Evolutionary conservation across 2,113 vertebrate genomes (phyloP), one percentile per base, ranked within the genome.

Genomic region (Camelus bactrianus): DNA sequence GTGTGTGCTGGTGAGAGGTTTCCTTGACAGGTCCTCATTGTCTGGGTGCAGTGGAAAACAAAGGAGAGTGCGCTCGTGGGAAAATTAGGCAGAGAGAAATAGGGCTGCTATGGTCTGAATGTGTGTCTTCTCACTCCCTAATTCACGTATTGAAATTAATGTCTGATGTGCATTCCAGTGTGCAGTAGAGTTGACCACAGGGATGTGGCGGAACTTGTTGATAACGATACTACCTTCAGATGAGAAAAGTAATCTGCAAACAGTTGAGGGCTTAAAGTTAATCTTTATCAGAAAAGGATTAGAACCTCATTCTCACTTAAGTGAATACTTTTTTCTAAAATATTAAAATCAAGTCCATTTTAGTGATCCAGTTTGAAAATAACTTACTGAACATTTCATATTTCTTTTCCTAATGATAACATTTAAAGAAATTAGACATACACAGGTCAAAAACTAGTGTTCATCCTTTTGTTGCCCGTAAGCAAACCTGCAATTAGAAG

Each of bases 341-440:
- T 62, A 54, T 1, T 91, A 87, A 92, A 92, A 94, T 70, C 26
- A 69, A 96, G n/a, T 52, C 42, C n/a, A 62, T n/a, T 90, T 91
- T 60, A 81, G 46, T 42, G 17, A 69, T 62, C 17, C 58, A 75
- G 28, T 54, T 88, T 76, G n/a, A 91, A 88, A 88, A 92, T 56
- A 76, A 85, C 22, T 76, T 46, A 22, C 28, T 76, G 42, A 54
- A 42, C 8, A 88, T 70, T 94, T 93, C 32, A 56, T 28, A 56
- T 52, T 46, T 72, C 30, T 64, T 93, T 88, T 19, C 46, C 19
- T 81, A 42, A 67, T 46, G 11, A 22, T 38, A 89, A 12, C 12
- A 70, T 52, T 89, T 38, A 8, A 12, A 16, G 54, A 92, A 77
- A 46, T 76, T 46, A 65, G 3, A 69, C 11, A 65, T 50, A 20